Conservation (phyloP, 1,140 invertebrate species). For the Dendroctonus valens region DNA sequence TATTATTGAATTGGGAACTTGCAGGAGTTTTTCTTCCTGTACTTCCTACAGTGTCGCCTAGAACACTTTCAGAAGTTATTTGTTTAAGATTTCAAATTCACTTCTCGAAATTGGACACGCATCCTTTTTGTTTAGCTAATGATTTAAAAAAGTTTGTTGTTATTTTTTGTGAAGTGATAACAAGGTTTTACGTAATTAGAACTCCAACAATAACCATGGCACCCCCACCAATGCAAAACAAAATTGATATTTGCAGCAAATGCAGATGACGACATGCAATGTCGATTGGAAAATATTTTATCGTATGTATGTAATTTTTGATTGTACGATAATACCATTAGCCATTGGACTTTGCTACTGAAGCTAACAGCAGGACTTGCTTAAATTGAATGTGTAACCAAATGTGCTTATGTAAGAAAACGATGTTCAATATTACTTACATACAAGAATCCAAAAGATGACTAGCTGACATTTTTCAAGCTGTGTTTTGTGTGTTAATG, state of each 20-base stretch:
- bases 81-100: too few species aligned
- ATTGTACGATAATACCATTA: background rate
- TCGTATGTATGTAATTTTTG: background rate
- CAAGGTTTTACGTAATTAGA: too few species aligned
- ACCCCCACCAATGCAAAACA: background rate
- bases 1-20: too few species aligned
- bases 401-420: background rate
- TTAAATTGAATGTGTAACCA: too few species aligned
- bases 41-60: too few species aligned
- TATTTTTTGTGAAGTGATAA: too few species aligned
- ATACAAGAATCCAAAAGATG: conserved; percentile 51
- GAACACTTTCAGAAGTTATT: too few species aligned
- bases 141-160: too few species aligned
- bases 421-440: conserved; percentile 44
- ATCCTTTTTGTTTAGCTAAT: too few species aligned
- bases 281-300: background rate
- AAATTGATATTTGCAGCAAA: background rate
- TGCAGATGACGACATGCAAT: background rate
- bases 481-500: conserved; percentile 37
- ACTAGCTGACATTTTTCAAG: conserved; percentile 50
- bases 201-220: too few species aligned
- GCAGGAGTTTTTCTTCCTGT: too few species aligned
- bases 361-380: background rate
- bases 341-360: background rate
- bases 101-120: too few species aligned